Percentiles rank a stretch among this genome's conserved stretches.
Evolutionary conservation across 2,113 vertebrate species (phyloP).

Genomic region (Ceyx margarethae): DNA sequence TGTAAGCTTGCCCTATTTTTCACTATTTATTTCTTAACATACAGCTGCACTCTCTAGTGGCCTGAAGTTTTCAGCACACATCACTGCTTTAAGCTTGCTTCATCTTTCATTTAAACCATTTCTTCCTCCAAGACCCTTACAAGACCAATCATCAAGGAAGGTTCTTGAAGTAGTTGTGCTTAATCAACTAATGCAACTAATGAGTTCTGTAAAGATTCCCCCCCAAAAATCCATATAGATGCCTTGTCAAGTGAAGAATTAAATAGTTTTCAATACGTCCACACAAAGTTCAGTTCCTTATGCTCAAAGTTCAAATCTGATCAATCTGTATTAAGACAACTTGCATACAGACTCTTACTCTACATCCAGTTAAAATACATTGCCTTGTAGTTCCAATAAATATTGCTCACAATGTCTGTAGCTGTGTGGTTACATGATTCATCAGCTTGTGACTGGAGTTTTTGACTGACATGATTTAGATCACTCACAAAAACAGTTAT

Average conservation of each 20-base stretch:
- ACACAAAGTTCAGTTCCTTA: not conserved
- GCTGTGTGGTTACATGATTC: not conserved
- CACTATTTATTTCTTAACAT: not conserved
- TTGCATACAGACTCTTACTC: not conserved
- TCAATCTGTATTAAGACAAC: not conserved
- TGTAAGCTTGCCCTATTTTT: slow-evolving; percentile 11
- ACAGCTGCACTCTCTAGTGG: not conserved
- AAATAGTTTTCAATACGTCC: not conserved
- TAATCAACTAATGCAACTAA: not conserved
- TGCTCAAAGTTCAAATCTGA: not conserved
- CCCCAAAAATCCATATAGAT: fast-evolving
- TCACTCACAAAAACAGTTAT: not conserved
- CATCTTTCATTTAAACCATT: not conserved
- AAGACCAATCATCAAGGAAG: not conserved
- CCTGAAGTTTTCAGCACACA: not conserved
- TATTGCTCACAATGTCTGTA: not conserved
- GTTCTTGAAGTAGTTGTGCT: not conserved
- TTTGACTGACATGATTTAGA: not conserved
- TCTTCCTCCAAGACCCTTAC: not conserved
- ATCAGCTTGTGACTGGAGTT: slow-evolving; percentile 33
- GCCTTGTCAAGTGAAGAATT: not conserved
- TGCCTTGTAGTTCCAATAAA: not conserved
- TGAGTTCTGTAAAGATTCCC: not conserved
- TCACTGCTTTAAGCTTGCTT: not conserved
- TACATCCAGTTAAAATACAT: not conserved